Conservation (phyloP, 2,888 invertebrate species). For the Drosophila limbata region DNA sequence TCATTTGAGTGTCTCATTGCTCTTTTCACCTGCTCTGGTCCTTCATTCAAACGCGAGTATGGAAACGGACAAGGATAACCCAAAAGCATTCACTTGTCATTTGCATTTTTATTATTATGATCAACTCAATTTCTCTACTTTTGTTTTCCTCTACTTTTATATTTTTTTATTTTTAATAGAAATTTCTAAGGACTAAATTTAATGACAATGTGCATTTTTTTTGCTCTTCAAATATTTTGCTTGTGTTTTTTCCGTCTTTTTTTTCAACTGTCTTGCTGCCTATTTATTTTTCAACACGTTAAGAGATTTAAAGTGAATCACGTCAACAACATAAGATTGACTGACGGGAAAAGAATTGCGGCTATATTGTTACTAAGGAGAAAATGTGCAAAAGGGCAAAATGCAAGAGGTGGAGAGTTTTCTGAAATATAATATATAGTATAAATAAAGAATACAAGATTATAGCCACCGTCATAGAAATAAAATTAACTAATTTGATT, state of each 20-base stretch:
- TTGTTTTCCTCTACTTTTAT: slow-evolving; percentile 11
- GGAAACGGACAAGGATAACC: slow-evolving; percentile 1
- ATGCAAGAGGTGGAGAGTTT: slow-evolving; percentile 9
- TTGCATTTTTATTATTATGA: slow-evolving; percentile 40
- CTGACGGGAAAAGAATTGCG: slow-evolving; percentile 7
- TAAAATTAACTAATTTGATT: not conserved
- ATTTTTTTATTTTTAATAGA: slow-evolving; percentile 17
- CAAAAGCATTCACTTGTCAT: slow-evolving; percentile 32
- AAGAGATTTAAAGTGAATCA: slow-evolving; percentile 39
- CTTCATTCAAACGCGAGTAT: not conserved
- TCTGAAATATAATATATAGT: slow-evolving; percentile 1
- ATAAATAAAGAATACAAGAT: not conserved
- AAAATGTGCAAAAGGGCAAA: not conserved
- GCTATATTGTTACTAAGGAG: not conserved
- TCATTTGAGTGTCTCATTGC: slow-evolving; percentile 10
- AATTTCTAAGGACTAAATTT: slow-evolving; percentile 58
- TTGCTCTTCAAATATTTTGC: slow-evolving; percentile 32
- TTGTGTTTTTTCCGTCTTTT: slow-evolving; percentile 18
- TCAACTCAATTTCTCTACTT: slow-evolving; percentile 22
- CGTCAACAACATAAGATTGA: slow-evolving; percentile 27
- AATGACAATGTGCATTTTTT: slow-evolving; percentile 55
- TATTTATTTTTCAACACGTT: slow-evolving; percentile 43
- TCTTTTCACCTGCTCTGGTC: too few relatives aligned
- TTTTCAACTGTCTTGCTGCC: slow-evolving; percentile 25
- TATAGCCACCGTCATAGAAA: not conserved